Conservation (phyloP, 1,140 invertebrate species). For the Pectinophora gossypiella region DNA sequence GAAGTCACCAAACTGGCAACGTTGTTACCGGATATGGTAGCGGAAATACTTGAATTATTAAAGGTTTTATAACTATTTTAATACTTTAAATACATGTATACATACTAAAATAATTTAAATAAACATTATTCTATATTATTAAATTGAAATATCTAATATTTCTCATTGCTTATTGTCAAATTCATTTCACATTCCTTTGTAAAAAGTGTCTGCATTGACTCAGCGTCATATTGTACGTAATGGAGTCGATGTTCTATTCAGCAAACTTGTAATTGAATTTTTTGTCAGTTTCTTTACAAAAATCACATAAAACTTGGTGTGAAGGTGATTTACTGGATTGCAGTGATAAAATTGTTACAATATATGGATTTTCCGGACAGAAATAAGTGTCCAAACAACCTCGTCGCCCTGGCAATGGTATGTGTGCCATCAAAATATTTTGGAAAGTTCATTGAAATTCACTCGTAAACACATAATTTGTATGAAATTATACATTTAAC, state of each 20-base stretch:
- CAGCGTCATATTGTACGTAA: constrained; percentile 74
- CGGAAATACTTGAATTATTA: background rate
- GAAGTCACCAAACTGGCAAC: constrained; percentile 69
- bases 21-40: constrained; percentile 42
- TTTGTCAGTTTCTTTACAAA: constrained; percentile 36
- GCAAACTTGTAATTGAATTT: constrained; percentile 41
- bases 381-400: constrained; percentile 52
- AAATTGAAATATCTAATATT: too few relatives aligned
- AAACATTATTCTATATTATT: constrained; percentile 10
- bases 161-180: too few relatives aligned
- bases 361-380: constrained; percentile 49
- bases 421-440: constrained; percentile 76
- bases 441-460: constrained; percentile 66
- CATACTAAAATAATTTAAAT: constrained; percentile 6
- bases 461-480: background rate
- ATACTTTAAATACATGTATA: background rate
- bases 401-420: constrained; percentile 58
- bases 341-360: constrained; percentile 36
- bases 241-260: constrained; percentile 68
- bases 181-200: constrained; percentile 40
- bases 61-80: background rate
- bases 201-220: constrained; percentile 55
- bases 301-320: constrained; percentile 50
- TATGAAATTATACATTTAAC: background rate
- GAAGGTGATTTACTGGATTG: constrained; percentile 40